Evolutionary conservation across 2,113 vertebrate genomes (phyloP).

Genomic region (Cyprinodon brontotheroides): DNA sequence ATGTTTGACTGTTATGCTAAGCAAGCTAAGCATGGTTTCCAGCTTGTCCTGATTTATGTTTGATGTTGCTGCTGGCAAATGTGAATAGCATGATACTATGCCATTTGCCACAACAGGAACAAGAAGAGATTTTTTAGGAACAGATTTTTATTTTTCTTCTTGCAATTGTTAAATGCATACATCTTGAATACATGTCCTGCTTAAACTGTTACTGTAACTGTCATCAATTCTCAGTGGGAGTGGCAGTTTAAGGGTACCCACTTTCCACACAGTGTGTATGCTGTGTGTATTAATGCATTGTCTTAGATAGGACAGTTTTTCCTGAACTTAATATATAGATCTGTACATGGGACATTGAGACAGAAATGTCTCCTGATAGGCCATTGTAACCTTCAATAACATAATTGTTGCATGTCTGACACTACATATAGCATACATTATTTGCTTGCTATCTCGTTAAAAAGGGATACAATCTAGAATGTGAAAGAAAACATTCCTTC

Average conservation of each 20-base stretch:
- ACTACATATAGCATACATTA: not conserved
- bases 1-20: not conserved
- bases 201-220: not conserved
- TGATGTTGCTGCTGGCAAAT: slow-evolving; percentile 29
- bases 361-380: too few species aligned
- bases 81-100: slow-evolving; percentile 8
- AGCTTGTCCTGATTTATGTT: slow-evolving; percentile 48
- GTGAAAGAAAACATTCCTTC: not conserved
- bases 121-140: not conserved
- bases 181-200: not conserved
- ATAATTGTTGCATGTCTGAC: not conserved
- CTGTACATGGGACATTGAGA: too few species aligned
- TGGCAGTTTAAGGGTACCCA: too few species aligned
- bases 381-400: too few species aligned
- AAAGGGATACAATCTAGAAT: not conserved
- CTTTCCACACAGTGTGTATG: too few species aligned
- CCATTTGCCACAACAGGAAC: not conserved
- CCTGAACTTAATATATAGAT: not conserved
- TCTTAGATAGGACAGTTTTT: not conserved
- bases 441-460: not conserved
- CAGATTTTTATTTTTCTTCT: not conserved
- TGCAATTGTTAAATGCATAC: not conserved
- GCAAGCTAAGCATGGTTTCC: slow-evolving; percentile 54
- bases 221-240: too few species aligned
- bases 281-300: not conserved